A percentile compares a stretch with the other conserved stretches of the same genome.
Evolutionary conservation across 2,888 invertebrate species (phyloP).

Genomic region (Diadegma fenestrale): DNA sequence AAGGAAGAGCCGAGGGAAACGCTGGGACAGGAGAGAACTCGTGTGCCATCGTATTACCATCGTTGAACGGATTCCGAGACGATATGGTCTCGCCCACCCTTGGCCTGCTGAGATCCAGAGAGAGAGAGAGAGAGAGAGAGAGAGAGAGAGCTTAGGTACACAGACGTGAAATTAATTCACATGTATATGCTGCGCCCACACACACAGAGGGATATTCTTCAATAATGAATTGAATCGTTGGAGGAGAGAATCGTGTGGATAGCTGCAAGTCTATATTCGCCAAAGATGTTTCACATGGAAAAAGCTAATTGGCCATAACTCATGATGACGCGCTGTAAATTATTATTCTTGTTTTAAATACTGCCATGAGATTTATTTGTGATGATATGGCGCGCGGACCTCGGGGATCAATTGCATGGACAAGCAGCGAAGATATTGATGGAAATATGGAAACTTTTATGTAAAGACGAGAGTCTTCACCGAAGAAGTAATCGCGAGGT

Average conservation of each 20-base stretch:
- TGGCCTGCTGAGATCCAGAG: neutral
- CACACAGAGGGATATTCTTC: slow-evolving; percentile 15
- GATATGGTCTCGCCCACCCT: slow-evolving; percentile 44
- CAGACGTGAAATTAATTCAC: slow-evolving; percentile 64
- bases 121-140: slow-evolving; percentile 6
- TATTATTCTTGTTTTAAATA: neutral
- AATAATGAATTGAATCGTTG: slow-evolving; percentile 52
- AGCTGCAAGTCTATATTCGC: neutral
- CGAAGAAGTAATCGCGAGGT: neutral
- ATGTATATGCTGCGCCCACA: slow-evolving; percentile 32
- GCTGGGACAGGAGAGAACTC: slow-evolving; percentile 34
- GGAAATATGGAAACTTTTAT: neutral
- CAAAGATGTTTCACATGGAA: neutral
- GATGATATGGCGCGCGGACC: neutral
- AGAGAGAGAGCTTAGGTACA: slow-evolving; percentile 44
- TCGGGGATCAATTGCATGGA: neutral
- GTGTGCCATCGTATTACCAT: slow-evolving; percentile 61
- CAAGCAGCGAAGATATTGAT: neutral
- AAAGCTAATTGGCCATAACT: slow-evolving; percentile 25
- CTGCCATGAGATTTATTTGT: neutral
- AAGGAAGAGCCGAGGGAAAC: slow-evolving; percentile 34
- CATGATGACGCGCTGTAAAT: neutral
- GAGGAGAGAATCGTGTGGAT: slow-evolving; percentile 21
- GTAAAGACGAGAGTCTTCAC: too few species aligned
- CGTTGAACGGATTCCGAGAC: slow-evolving; percentile 56